These are phyloP conservation scores for Aphodius sticticus DNA, from an alignment of 2,888 invertebrate species.

Conservation along the genomic window DNA sequence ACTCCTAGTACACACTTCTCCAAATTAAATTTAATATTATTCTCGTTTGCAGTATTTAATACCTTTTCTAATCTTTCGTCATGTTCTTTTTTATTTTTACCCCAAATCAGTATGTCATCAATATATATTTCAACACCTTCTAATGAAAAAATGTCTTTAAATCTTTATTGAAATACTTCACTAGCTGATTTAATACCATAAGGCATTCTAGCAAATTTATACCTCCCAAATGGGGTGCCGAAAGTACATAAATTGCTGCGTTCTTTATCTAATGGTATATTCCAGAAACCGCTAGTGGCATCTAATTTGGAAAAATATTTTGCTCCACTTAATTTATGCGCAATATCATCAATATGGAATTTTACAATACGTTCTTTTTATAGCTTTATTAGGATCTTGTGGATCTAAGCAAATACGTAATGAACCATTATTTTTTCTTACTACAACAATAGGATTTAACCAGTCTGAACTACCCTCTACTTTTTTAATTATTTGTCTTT, in stretches of 20 bases:
- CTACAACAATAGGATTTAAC: conserved; percentile 31
- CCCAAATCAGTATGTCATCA: conserved; percentile 43
- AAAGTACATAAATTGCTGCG: conserved; percentile 41
- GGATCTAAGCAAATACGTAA: conserved; percentile 40
- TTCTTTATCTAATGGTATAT: conserved; percentile 37
- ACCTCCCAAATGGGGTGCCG: conserved; percentile 38
- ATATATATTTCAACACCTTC: conserved; percentile 37
- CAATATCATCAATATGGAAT: conserved; percentile 37
- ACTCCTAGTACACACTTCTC: conserved; percentile 39
- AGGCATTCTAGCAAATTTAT: conserved; percentile 41
- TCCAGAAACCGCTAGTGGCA: conserved; percentile 31
- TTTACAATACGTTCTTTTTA: conserved; percentile 40
- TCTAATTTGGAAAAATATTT: conserved; percentile 39
- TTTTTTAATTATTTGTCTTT: conserved; percentile 31
- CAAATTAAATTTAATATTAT: conserved; percentile 35
- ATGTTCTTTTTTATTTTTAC: conserved; percentile 28
- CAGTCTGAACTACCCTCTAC: conserved; percentile 27
- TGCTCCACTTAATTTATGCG: conserved; percentile 37
- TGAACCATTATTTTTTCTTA: conserved; percentile 29
- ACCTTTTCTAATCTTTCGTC: conserved; percentile 29
- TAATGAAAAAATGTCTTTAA: conserved; percentile 27
- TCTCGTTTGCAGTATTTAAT: conserved; percentile 26
- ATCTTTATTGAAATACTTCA: conserved; percentile 37
- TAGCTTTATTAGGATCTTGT: conserved; percentile 40
- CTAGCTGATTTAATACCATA: conserved; percentile 45